Evolutionary conservation across 2,888 invertebrate species (phyloP).

Genomic region (Drosophila neoperkinsi): DNA sequence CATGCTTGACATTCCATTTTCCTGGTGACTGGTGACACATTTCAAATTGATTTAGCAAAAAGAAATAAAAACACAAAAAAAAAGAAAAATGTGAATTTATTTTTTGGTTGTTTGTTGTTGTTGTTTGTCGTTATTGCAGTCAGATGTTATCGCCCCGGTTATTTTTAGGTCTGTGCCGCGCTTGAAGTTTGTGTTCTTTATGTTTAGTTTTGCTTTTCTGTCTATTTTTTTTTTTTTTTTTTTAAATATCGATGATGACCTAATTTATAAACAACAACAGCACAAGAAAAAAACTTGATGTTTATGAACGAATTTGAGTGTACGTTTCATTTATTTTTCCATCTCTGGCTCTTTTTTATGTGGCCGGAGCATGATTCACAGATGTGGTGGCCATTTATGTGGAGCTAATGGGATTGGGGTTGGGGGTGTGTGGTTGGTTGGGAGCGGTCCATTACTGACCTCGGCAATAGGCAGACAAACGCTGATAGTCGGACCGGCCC

Average conservation of each 20-base stretch:
- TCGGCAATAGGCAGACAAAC: constrained; percentile 57
- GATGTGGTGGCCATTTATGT: constrained; percentile 16
- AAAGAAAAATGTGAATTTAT: not conserved
- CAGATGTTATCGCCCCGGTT: constrained; percentile 42
- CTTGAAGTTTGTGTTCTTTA: constrained; percentile 40
- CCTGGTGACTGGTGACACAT: constrained; percentile 34
- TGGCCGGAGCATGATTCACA: constrained; percentile 58
- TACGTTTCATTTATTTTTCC: constrained; percentile 33
- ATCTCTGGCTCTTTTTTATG: constrained; percentile 19
- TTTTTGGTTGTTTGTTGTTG: not conserved
- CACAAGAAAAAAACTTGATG: constrained; percentile 9
- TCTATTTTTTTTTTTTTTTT: constrained; percentile 7
- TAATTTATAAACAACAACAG: constrained; percentile 52
- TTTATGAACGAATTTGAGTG: constrained; percentile 37
- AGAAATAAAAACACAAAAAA: not conserved
- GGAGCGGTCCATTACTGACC: constrained; percentile 61
- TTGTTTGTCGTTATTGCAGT: constrained; percentile 18
- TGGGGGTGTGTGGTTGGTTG: not conserved
- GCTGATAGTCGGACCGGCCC: constrained; percentile 30
- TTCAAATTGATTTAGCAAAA: constrained; percentile 29
- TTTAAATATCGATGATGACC: constrained; percentile 59
- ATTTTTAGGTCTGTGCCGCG: constrained; percentile 38
- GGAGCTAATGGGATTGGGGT: not conserved
- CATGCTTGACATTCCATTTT: not conserved
- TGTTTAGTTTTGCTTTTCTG: constrained; percentile 17